A percentile compares a stretch with the other conserved stretches of the same genome.
Conservation (phyloP, 2,797 vertebrate species). For the Oreortyx pictus region DNA sequence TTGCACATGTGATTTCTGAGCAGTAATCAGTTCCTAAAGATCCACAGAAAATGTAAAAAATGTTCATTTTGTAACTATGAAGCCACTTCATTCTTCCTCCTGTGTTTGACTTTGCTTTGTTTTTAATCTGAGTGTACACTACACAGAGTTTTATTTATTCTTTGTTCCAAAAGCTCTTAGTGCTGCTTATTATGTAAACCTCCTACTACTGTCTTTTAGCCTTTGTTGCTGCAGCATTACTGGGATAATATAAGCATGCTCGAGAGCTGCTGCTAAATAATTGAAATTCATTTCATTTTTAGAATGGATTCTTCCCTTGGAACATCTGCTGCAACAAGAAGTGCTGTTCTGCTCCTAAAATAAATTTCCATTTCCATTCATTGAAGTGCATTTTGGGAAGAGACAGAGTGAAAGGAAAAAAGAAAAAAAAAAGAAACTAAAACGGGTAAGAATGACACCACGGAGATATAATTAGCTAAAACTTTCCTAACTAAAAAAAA, state of each 20-base stretch:
- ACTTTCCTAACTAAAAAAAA: neutral
- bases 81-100: neutral
- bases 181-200: conserved; percentile 28
- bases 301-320: conserved; percentile 19
- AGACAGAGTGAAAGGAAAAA: neutral
- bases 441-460: neutral
- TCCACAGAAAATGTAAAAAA: neutral
- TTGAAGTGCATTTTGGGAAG: neutral
- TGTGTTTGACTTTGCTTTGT: neutral
- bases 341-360: neutral
- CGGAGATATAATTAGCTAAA: conserved; percentile 25
- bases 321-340: neutral
- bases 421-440: neutral
- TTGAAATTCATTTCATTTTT: conserved; percentile 44
- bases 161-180: neutral
- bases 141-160: neutral
- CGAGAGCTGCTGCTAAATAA: conserved; percentile 41
- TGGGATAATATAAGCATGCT: conserved; percentile 18
- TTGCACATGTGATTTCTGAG: neutral
- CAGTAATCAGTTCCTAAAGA: neutral
- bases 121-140: neutral
- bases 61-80: neutral
- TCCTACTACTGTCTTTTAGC: conserved; percentile 11
- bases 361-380: conserved; percentile 37
- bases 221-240: conserved; percentile 26